Evolutionary conservation across 2,113 vertebrate species (phyloP), one percentile per base, ranked within the genome.

Genomic region (Ctenomys sociabilis): DNA sequence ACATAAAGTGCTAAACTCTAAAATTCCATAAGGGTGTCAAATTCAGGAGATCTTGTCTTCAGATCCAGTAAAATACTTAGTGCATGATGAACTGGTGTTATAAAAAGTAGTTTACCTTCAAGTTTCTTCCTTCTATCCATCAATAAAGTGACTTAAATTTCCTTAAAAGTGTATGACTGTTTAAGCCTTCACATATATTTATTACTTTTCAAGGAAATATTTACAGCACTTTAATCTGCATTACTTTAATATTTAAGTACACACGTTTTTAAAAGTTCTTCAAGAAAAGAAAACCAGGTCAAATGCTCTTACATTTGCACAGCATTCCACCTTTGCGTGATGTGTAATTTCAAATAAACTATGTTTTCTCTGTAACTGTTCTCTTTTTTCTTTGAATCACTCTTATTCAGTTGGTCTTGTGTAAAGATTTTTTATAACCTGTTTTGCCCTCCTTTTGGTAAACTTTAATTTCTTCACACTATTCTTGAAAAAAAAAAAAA

Each of bases 381-480:
- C 43, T 88, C 19, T 21, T 89, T 57, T 19, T 57, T 17, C 54
- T 57, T 83, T 89, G 80, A 95, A 78, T 91, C 45, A 84, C 40
- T 91, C 28, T 43, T 63, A 40, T n/a, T 16, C 78, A 86, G 45
- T 40, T 86, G 45, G 37, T 64, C 82, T 1, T 87, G 73, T 35
- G 73, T 14, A 91, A 73, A 73, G 35, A 9, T 64, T 87, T 85
- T 81, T 93, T 93, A 17, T 12, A 40, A 10, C 9, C 63, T 93
- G 22, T 89, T 81, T 85, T 84, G 22, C 59, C 32, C 16, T 86
- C 59, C 17, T 78, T 73, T 7, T 6, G 68, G 24, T 95, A 30
- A 49, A 80, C 30, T 95, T 96, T 94, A 94, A 95, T 94, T 94
- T 97, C 83, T 90, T 78, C 73, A 91, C 26, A 92, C 2, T n/a